A percentile compares a stretch with the other conserved stretches of the same genome.
phyloP scores from a whole-genome alignment of 2,113 vertebrate species.

The Canis aureus region DNA sequence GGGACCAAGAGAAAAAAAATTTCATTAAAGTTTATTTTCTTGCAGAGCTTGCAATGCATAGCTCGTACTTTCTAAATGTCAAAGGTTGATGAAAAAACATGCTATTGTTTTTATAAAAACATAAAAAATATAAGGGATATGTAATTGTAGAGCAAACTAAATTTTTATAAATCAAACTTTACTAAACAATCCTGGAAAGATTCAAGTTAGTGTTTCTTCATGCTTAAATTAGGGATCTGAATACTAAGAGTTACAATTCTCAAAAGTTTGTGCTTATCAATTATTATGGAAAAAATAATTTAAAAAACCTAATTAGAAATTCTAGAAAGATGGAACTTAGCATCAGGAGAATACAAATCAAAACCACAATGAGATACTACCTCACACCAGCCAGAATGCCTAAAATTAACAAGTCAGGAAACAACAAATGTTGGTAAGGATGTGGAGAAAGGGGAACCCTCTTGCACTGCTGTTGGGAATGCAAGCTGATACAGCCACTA shows the following conservation, averaged over 20 bases:
- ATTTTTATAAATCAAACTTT: slow-evolving; percentile 35
- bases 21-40: slow-evolving; percentile 76
- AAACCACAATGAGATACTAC: neutral
- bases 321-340: neutral
- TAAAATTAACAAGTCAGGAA: too few species aligned
- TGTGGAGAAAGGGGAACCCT: too few species aligned
- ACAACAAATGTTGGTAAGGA: too few species aligned
- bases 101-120: neutral
- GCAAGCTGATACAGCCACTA: too few species aligned
- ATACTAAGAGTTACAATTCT: slow-evolving; percentile 13
- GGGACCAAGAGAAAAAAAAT: slow-evolving; percentile 79
- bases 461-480: too few species aligned
- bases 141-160: slow-evolving; percentile 62
- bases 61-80: slow-evolving; percentile 70
- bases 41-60: slow-evolving; percentile 70
- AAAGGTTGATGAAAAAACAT: slow-evolving; percentile 71
- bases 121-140: slow-evolving; percentile 67
- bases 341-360: neutral
- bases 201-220: slow-evolving; percentile 59
- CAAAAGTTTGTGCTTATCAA: neutral
- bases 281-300: neutral
- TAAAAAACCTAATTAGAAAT: neutral
- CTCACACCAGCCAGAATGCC: neutral
- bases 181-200: slow-evolving; percentile 30
- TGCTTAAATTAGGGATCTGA: neutral